A percentile compares a stretch with the other conserved stretches of the same genome.
Conservation (phyloP, 2,113 vertebrate genomes). For the Sisor rabdophorus region DNA sequence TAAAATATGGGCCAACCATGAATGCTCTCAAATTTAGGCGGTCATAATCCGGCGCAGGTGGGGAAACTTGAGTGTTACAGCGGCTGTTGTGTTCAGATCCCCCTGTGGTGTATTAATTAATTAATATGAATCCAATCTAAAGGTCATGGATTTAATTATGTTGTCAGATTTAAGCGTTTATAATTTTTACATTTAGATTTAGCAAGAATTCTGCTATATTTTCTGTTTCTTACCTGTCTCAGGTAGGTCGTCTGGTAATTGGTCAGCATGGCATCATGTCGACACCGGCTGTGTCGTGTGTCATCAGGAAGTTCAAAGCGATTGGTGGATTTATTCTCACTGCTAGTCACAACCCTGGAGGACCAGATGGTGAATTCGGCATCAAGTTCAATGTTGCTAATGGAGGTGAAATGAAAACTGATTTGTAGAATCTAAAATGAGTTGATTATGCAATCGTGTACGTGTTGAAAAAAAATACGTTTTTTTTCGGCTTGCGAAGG, state of each 20-base stretch:
- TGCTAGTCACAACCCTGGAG: conserved; percentile 89
- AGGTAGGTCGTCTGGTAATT: conserved; percentile 90
- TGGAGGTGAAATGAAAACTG: conserved; percentile 73
- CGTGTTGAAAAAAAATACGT: background rate
- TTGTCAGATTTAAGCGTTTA: background rate
- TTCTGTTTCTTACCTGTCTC: conserved; percentile 44
- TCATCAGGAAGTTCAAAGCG: conserved; percentile 93
- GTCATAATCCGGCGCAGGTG: conserved; percentile 32
- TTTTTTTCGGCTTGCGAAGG: conserved; percentile 50
- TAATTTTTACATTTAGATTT: background rate
- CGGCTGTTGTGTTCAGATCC: conserved; percentile 2
- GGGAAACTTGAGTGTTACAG: conserved; percentile 18
- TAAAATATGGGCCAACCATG: conserved; percentile 38
- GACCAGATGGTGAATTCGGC: conserved; percentile 89
- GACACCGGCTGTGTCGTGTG: conserved; percentile 87
- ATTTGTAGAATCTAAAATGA: background rate
- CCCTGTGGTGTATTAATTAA: background rate
- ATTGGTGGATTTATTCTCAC: conserved; percentile 92
- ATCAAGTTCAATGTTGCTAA: conserved; percentile 92
- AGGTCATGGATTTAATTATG: conserved; percentile 9
- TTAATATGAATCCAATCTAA: conserved; percentile 2
- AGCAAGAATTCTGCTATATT: background rate
- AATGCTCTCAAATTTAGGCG: conserved; percentile 23
- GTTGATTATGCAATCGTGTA: background rate
- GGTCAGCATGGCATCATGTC: conserved; percentile 94